Base-by-base conservation (phyloP, 2,797 vertebrate genomes). In the Helarctos malayanus region DNA sequence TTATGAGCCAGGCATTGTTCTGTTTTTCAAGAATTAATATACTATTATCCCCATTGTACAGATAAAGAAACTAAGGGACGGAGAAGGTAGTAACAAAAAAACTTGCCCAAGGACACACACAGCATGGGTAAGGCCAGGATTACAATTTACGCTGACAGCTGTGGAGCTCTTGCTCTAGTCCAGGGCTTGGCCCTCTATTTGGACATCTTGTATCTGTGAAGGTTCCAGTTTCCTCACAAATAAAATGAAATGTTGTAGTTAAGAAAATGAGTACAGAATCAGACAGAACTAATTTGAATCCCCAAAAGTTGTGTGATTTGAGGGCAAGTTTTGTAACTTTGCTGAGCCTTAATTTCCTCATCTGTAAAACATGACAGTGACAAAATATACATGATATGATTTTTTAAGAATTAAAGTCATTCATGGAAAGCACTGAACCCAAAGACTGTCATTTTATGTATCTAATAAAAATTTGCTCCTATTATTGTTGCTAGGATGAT, bases 11-110 rank as follows among this genome's bases (percentile, higher is more conserved):
- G 54, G 32, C 8, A 54, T 78, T 38, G 38, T 38, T 38, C 13
- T 78, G 25, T 8, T 57, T 94, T 96, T 65, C 16, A 87, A 68
- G 16, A 91, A 91, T 71, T n/a, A 82, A 14, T 54, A n/a, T 93
- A 18, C 69, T 35, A 16, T 2, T 68, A 71, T 63, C 7, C 41
- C 1, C 61, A 29, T 78, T 91, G 84, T 79, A 92, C 23, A 85
- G 16, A 97, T 86, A 23, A 49, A 14, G 29, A 96, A 86, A 88
- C 12, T 85, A 12, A 91, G 35, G 18, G 8, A 76, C 7, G 81
- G 32, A 63, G 21, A 80, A 83, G 13, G 83, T 54, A 52, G 15
- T 57, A 63, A 63, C 41, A 41, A 41, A 41, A 41, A 41, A 41
- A 41, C 38, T 29, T 69, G n/a, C n/a, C 27, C 12, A 61, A 73